Evolutionary conservation across 2,797 vertebrate genomes (phyloP).

Genomic region (Rhinella marina): DNA sequence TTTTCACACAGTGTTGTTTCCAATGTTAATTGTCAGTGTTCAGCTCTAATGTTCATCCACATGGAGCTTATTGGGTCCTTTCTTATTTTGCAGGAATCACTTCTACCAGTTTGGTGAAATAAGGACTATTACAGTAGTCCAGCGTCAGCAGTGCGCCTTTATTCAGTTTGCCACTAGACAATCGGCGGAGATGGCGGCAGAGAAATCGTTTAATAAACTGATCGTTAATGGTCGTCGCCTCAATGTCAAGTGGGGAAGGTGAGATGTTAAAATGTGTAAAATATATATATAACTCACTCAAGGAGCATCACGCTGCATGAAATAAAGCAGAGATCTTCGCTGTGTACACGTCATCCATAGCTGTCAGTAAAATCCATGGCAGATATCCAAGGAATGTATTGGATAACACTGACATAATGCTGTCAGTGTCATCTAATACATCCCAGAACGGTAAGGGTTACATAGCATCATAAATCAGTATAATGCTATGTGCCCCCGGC

Average conservation of each 20-base stretch:
- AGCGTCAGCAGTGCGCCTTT: conserved; percentile 96
- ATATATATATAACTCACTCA: too few relatives aligned
- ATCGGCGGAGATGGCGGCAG: conserved; percentile 91
- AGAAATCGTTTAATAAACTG: conserved; percentile 98
- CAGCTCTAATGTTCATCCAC: background rate
- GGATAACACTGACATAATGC: too few relatives aligned
- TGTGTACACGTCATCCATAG: too few relatives aligned
- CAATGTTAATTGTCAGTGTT: background rate
- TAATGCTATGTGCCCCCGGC: too few relatives aligned
- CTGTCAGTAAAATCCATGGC: too few relatives aligned
- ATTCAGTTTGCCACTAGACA: conserved; percentile 96
- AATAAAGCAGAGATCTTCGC: too few relatives aligned
- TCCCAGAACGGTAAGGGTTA: too few relatives aligned
- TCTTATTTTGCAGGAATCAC: conserved; percentile 80
- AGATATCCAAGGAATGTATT: too few relatives aligned
- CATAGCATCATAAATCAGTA: too few relatives aligned
- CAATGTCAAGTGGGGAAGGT: conserved; percentile 99
- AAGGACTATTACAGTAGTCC: conserved; percentile 93
- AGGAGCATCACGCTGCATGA: too few relatives aligned
- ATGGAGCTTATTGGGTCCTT: background rate
- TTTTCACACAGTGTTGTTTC: background rate
- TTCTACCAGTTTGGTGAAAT: conserved; percentile 99
- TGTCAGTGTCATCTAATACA: too few relatives aligned
- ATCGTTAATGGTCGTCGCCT: conserved; percentile 95
- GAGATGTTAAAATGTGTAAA: conserved; percentile 56